Evolutionary conservation across 1,140 invertebrate genomes (phyloP).

Genomic region (Thaumetopoea pityocampa): DNA sequence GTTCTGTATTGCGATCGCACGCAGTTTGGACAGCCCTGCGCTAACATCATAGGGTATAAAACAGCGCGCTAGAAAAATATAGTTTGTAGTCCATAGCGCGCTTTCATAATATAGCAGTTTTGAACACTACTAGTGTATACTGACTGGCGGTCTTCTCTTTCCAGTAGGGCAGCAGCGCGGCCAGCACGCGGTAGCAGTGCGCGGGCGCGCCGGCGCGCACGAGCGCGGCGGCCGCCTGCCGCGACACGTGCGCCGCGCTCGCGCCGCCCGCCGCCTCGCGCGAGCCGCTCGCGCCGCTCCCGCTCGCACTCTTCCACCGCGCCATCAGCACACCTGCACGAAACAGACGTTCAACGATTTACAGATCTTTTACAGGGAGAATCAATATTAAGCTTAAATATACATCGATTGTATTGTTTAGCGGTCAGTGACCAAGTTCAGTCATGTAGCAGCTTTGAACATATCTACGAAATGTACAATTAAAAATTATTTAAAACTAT

Average conservation of each 20-base stretch:
- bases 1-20: too few relatives aligned
- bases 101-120: too few relatives aligned
- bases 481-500: too few relatives aligned
- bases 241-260: constrained; percentile 87
- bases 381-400: too few relatives aligned
- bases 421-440: too few relatives aligned
- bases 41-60: too few relatives aligned
- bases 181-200: constrained; percentile 88
- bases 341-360: not conserved
- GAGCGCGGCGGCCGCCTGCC: constrained; percentile 87
- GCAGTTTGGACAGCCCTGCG: too few relatives aligned
- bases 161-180: constrained; percentile 90
- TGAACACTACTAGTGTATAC: constrained; percentile 6
- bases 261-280: constrained; percentile 67
- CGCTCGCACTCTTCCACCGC: constrained; percentile 78
- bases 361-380: too few relatives aligned
- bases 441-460: constrained; percentile 2
- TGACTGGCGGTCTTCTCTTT: constrained; percentile 66
- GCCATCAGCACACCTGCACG: constrained; percentile 85
- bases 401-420: too few relatives aligned
- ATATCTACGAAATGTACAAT: too few relatives aligned
- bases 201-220: constrained; percentile 87
- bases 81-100: too few relatives aligned
- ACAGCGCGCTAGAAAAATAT: too few relatives aligned
- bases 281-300: constrained; percentile 28